phyloP scores from a whole-genome alignment of 23 tunicate genomes.

The Phallusia fumigata region DNA sequence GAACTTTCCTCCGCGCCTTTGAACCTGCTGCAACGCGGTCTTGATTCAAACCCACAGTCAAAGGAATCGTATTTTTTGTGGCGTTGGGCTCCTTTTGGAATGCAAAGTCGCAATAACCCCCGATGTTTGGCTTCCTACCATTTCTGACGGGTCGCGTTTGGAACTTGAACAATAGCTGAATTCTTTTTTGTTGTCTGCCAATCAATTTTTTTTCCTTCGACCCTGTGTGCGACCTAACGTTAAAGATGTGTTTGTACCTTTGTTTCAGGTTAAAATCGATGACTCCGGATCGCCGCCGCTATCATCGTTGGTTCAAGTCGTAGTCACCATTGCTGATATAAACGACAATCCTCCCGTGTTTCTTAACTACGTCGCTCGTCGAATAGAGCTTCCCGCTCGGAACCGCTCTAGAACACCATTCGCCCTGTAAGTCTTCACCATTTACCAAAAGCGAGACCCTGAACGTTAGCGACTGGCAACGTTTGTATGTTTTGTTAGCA shows the following conservation, averaged over 20 bases:
- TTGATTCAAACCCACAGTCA: not conserved
- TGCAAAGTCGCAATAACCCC: not conserved
- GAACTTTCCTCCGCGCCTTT: not conserved
- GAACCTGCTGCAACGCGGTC: not conserved
- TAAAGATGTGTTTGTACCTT: not conserved
- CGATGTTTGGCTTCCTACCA: no score
- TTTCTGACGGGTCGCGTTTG: no score
- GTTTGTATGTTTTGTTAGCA: conserved; percentile 14
- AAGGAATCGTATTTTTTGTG: not conserved
- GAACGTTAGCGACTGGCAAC: no score
- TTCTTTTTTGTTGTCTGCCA: no score
- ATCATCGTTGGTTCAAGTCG: conserved; percentile 31
- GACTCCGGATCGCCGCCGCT: conserved; percentile 42
- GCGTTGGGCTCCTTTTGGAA: not conserved
- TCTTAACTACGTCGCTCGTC: not conserved
- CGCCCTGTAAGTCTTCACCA: conserved; percentile 32
- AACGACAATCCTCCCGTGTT: conserved; percentile 72
- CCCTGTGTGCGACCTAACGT: not conserved
- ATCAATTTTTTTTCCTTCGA: no score
- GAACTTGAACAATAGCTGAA: no score
- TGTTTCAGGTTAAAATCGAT: conserved; percentile 39
- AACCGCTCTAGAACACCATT: conserved; percentile 13
- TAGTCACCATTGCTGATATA: conserved; percentile 38
- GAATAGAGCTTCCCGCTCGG: conserved; percentile 18
- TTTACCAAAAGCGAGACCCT: not conserved